A percentile compares a stretch with the other conserved stretches of the same genome.
Conservation (phyloP, 1,140 invertebrate genomes). For the Hyposmocoma kahamanoa region DNA sequence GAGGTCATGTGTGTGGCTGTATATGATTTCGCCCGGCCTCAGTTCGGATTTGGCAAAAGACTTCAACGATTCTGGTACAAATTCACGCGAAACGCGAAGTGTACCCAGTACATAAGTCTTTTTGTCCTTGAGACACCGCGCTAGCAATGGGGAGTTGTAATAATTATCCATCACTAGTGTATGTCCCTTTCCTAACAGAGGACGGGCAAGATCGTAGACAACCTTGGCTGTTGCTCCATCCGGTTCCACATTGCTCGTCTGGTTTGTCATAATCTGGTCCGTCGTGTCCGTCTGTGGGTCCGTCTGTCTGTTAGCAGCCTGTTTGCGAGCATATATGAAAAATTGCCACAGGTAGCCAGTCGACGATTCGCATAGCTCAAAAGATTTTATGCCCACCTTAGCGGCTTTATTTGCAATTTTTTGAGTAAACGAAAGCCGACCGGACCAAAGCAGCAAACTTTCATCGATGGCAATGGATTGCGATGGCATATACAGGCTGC, state of each 20-base stretch:
- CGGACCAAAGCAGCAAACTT: too few relatives aligned
- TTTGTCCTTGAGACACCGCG: constrained; percentile 1
- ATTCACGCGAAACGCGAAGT: constrained; percentile 7
- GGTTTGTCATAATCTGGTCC: too few relatives aligned
- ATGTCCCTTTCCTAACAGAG: constrained; percentile 10
- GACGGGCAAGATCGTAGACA: constrained; percentile 2
- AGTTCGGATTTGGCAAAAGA: constrained; percentile 1
- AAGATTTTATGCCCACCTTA: constrained; percentile 10
- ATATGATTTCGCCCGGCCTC: constrained; percentile 1
- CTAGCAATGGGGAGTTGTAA: constrained; percentile 9
- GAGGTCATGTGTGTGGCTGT: constrained; percentile 4
- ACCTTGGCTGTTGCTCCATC: too few relatives aligned
- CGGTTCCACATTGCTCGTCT: too few relatives aligned
- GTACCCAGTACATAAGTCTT: constrained; percentile 10
- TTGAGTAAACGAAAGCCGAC: too few relatives aligned
- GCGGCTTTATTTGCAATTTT: constrained; percentile 10
- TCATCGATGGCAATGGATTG: too few relatives aligned
- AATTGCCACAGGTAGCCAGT: constrained; percentile 12
- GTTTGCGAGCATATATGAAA: constrained; percentile 3
- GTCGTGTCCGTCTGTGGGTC: too few relatives aligned
- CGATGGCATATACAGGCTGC: too few relatives aligned
- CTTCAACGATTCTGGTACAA: constrained; percentile 3
- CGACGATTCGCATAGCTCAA: constrained; percentile 12
- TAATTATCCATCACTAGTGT: constrained; percentile 15
- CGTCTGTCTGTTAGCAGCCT: neutral